Base-by-base conservation (phyloP, 2,113 vertebrate genomes). In the Talpa occidentalis region DNA sequence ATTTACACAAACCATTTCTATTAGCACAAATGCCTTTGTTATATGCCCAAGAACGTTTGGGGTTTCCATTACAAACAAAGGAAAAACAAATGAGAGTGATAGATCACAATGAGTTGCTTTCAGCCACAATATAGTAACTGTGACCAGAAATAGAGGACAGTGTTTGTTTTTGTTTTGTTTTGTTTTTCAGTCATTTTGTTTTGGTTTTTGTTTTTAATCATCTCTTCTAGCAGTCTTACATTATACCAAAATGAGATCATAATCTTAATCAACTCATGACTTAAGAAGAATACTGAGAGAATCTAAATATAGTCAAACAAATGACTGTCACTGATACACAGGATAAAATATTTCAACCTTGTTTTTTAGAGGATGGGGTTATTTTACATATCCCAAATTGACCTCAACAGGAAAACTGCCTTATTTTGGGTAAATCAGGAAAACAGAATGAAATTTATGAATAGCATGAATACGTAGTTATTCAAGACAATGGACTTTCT, bases 351-450 rank as follows among this genome's bases (percentile, higher is more conserved):
- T 98, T 97, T 98, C 97, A 95, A 87, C n/a, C 92, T 96, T 97
- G 87, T 96, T 98, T 97, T 98, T 95, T 62, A 95, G 93, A 96
- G 88, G 95, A 94, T 66, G 81, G 66, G 49, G 87, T 90, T 97
- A 96, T 97, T 97, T 97, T 97, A 92, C 72, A 95, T 73, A 90
- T 69, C 96, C 89, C 96, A 97, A 98, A 96, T 97, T 99, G 93
- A 98, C 96, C 98, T 96, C 97, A 98, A 98, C 99, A 99, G 98
- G 98, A 99, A 99, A 98, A 97, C 98, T 98, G 97, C 97, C 98
- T 99, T 99, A 99, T 96, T 95, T 93, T 90, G 90, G 96, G 89
- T 94, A 98, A 97, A 97, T 97, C 96, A 98, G 98, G 97, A 97
- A 98, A 98, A 98, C 96, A 97, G 97, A 96, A 96, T 93, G 66